Conservation (phyloP, 23 tunicate species). For the Trididemnum clinides region DNA sequence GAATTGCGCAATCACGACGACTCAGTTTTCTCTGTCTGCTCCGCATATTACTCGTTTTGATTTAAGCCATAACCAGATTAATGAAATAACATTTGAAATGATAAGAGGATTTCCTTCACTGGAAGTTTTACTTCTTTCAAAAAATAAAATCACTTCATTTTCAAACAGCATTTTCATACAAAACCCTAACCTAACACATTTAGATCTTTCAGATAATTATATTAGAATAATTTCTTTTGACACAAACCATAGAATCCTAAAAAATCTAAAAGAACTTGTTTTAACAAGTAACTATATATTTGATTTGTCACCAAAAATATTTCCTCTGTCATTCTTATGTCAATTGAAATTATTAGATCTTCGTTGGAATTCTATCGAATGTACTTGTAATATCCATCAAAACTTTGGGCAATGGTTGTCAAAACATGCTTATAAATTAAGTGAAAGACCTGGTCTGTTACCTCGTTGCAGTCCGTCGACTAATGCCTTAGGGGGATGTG, state of each 20-base stretch:
- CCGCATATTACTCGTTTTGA: not conserved
- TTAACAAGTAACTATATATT: slow-evolving; percentile 17
- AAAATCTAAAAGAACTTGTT: not conserved
- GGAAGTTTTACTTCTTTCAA: not conserved
- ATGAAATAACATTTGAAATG: not conserved
- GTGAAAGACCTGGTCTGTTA: not conserved
- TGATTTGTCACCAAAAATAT: not conserved
- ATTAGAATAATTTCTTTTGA: not conserved
- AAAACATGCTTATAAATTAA: not conserved
- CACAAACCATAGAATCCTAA: not conserved
- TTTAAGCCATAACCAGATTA: not conserved
- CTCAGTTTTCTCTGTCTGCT: not conserved
- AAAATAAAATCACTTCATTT: not conserved
- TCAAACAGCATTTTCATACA: not conserved
- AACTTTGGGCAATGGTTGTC: slow-evolving; percentile 18
- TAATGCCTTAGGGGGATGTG: slow-evolving; percentile 3
- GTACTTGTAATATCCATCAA: slow-evolving; percentile 1
- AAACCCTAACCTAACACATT: not conserved
- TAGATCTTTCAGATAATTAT: slow-evolving; percentile 11
- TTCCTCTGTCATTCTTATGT: not conserved
- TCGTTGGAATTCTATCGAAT: slow-evolving; percentile 1
- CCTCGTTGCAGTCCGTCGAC: not conserved
- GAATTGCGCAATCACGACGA: not conserved
- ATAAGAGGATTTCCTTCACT: not conserved
- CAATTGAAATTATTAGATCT: not conserved